A percentile compares a stretch with the other conserved stretches of the same genome.
Evolutionary conservation across 2,888 invertebrate genomes (phyloP).

Genomic region (Andrena dorsata): DNA sequence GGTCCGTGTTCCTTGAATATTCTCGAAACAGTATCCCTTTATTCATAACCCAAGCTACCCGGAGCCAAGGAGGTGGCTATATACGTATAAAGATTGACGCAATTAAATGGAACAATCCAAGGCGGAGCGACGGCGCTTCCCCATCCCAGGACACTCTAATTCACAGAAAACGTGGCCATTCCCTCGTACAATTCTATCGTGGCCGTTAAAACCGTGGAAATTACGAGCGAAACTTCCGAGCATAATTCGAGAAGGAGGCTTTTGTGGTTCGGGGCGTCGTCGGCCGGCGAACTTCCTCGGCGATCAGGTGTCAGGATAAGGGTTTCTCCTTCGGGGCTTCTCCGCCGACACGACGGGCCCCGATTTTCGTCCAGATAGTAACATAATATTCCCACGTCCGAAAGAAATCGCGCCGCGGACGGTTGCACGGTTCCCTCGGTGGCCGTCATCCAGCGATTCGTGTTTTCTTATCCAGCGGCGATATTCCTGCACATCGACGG

Average conservation of each 20-base stretch:
- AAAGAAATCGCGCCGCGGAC: constrained; percentile 10
- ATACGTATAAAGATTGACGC: neutral
- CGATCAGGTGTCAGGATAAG: constrained; percentile 55
- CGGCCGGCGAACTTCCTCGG: constrained; percentile 50
- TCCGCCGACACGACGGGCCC: constrained; percentile 6
- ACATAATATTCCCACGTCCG: constrained; percentile 27
- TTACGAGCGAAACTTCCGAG: constrained; percentile 34
- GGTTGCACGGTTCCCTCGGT: neutral
- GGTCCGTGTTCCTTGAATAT: no score
- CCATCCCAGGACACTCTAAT: neutral
- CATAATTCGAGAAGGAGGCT: constrained; percentile 24
- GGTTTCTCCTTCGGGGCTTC: constrained; percentile 41
- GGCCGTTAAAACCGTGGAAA: constrained; percentile 31
- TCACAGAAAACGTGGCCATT: neutral
- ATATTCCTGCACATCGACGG: neutral
- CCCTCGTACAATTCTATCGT: neutral
- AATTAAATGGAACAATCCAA: neutral
- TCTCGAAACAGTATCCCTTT: no score
- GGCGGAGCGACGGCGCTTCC: neutral
- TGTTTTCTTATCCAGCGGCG: neutral
- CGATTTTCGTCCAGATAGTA: constrained; percentile 39
- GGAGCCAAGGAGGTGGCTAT: neutral
- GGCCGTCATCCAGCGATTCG: neutral
- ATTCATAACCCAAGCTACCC: neutral
- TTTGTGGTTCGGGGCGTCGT: constrained; percentile 35